Percentiles rank a stretch among this genome's conserved stretches.
Conservation (phyloP, 35 echinoderm and acorn worm genomes). For the Apostichopus californicus region DNA sequence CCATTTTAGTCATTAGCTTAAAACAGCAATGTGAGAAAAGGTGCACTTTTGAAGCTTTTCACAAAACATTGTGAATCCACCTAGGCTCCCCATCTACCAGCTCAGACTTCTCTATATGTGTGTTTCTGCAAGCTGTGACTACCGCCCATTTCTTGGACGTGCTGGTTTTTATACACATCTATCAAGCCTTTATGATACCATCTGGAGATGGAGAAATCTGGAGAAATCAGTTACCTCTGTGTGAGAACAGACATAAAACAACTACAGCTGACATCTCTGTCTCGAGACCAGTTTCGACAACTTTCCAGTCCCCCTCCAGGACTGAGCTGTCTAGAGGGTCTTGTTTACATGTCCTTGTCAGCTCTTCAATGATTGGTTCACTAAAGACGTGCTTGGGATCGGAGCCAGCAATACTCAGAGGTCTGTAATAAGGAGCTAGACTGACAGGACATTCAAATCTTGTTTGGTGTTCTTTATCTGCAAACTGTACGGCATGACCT, state of each 20-base stretch:
- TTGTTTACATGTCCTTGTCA: slow-evolving; percentile 92
- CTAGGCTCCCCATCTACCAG: too few relatives aligned
- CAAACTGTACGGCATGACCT: slow-evolving; percentile 60
- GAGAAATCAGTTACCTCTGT: slow-evolving; percentile 55
- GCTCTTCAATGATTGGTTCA: slow-evolving; percentile 83
- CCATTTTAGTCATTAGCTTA: too few relatives aligned
- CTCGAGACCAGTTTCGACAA: slow-evolving; percentile 63
- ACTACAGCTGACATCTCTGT: slow-evolving; percentile 72
- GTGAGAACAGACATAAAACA: slow-evolving; percentile 71
- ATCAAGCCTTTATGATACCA: too few relatives aligned
- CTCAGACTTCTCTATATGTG: too few relatives aligned
- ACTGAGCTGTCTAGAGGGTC: slow-evolving; percentile 93
- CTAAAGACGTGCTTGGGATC: slow-evolving; percentile 95
- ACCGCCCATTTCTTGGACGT: too few relatives aligned
- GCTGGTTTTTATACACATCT: too few relatives aligned
- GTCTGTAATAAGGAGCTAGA: slow-evolving; percentile 75
- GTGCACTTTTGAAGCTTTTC: too few relatives aligned
- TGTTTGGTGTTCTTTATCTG: slow-evolving; percentile 54
- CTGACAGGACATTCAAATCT: slow-evolving; percentile 88
- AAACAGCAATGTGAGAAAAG: too few relatives aligned
- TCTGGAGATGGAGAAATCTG: too few relatives aligned
- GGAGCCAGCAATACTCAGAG: slow-evolving; percentile 79
- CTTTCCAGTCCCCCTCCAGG: slow-evolving; percentile 84
- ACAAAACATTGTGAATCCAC: too few relatives aligned
- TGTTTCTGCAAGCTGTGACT: too few relatives aligned